Evolutionary conservation across 2,888 invertebrate genomes (phyloP), one percentile per base, ranked within the genome.

Genomic region (Spodoptera picta): DNA sequence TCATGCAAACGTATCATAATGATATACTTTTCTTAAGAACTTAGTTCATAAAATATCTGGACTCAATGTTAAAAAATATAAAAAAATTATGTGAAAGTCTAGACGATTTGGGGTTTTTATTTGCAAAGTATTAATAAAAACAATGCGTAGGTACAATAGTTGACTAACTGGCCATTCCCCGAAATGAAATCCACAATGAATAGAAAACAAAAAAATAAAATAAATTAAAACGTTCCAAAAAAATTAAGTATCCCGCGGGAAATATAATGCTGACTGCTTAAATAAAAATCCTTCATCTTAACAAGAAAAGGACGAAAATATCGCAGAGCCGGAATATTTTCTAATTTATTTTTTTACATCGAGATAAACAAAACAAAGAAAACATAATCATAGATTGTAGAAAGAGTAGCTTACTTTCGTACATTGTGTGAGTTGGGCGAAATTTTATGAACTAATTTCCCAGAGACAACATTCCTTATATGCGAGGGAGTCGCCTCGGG

Each of bases 371-470:
- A 60, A 69, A 78, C 75, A 65, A 77, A 65, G 60, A 76, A 79
- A 83, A 81, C 65, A 72, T 83, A 80, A 77, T 82, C 79, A 82
- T 82, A 81, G 73, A 76, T 76, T 79, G 69, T 79, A 77, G 67
- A 74, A 73, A 81, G 79, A 80, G 82, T 75, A 51, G 63, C 69
- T 66, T 65, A 68, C 82, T 80, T 83, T 74, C 77, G 71, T 81
- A 83, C 79, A 84, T 84, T 85, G 82, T 77, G 77, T 77, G 82
- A 78, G 84, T 83, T 83, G 83, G 85, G 82, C 79, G 84, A 90
- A 86, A 90, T 91, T 93, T 92, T 91, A 92, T 91, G 89, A 92
- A 92, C 92, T 92, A 93, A 93, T 93, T 93, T 92, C 86, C 88
- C 89, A 84, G 87, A 86, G 90, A 91, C 91, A 90, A 93, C 92